Base-by-base conservation (phyloP, 2,888 invertebrate genomes). In the Andrena bucephala region DNA sequence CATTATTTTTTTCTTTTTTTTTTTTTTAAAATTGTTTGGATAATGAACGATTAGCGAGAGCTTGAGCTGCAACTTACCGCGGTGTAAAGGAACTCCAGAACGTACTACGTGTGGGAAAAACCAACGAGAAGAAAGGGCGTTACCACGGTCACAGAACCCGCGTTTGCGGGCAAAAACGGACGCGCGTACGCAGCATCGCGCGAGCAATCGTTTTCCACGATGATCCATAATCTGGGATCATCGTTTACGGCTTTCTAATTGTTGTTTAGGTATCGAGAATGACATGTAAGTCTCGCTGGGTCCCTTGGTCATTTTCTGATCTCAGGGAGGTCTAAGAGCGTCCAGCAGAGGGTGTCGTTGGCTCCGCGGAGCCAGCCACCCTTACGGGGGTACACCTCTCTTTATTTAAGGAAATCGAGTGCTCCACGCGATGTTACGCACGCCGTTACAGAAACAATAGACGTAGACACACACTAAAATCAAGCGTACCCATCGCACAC, bases 11-110 rank as follows among this genome's bases (percentile, higher is more conserved):
- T 36, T 67, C n/a, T 68, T 60, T 66, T 48, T 42, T 71, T 20
- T 48, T 59, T 73, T 77, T 42, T 68, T 50, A 33, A 68, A n/a
- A 48, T 70, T 70, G 59, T 79, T 88, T 88, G 88, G 84, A 83
- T 89, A 89, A 81, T 91, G 90, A 92, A 93, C 92, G 92, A 93
- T 93, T 93, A 93, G 94, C 94, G 92, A 94, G 94, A 94, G 93
- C 93, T 89, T 93, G 94, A 94, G 93, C 93, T 96, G 96, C 96
- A 96, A 98, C 98, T 98, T 98, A 98, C 98, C 98, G 97, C 97
- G 98, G 98, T 96, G 97, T 97, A 97, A 98, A 98, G 97, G 98
- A 98, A 97, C 97, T 98, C 98, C 98, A 98, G 97, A 98, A 98
- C 97, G 97, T 97, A 97, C 98, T 98, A 97, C 97, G 93, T 94